Base-by-base conservation (phyloP, 2,113 vertebrate genomes). In the Naja naja region DNA sequence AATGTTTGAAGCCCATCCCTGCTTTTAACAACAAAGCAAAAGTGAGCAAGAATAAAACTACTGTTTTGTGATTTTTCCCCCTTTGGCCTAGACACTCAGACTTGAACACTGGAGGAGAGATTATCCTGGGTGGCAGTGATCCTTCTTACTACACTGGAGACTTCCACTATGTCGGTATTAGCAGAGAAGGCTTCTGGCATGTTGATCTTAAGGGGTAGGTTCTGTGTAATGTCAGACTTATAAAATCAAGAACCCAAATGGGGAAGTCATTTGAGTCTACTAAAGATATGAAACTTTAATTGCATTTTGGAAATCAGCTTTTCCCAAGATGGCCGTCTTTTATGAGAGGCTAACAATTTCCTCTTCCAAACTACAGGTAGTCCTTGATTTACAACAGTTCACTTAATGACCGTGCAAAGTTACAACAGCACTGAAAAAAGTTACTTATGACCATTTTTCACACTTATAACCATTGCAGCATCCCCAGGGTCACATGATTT, bases 121-220 rank as follows among this genome's bases (percentile, higher is more conserved):
- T 99, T 55, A 97, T 99, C 90, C 97, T 99, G 0, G 99, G 99
- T 0, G 99, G 99, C 91, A 98, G 98, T 0, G 99, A 99, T 95
- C 98, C 99, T 1, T 97, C 98, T 90, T 98, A 99, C 94, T 99
- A 99, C 97, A 98, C 96, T 0, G 99, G 99, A 2, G 97, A 96
- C 11, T 99, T 99, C 94, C 98, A 99, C 95, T 99, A 99, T 5
- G 53, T 99, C 92, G 97, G 96, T 74, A 90, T 98, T 91, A 98
- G 96, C 96, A 98, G 97, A 94, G 96, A 93, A 0, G 98, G 98
- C 60, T 98, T 97, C 95, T 99, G 99, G 99, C 98, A 99, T 94
- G 97, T 99, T 94, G 96, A 89, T 69, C 98, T 99, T 98, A 99
- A 99, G 95, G 99, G 99, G 99, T 99, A 95, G 97, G 98, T 89